Evolutionary conservation across 2,888 invertebrate species (phyloP).

Genomic region (Micoletzkya japonica): DNA sequence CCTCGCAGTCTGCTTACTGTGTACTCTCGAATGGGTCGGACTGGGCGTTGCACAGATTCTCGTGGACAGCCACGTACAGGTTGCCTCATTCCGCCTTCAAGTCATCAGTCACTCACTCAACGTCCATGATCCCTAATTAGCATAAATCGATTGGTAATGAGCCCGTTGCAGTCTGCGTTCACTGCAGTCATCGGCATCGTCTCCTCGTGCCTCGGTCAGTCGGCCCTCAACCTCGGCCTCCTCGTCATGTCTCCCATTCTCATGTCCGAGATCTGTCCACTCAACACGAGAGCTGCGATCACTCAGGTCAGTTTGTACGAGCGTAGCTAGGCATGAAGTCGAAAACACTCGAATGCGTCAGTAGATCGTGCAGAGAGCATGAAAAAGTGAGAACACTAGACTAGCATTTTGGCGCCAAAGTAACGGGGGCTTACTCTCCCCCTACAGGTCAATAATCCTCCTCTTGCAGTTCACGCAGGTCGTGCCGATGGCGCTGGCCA

Average conservation of each 20-base stretch:
- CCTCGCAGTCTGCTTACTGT: conserved; percentile 44
- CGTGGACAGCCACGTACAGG: conserved; percentile 37
- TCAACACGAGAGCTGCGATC: conserved; percentile 50
- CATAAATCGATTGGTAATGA: neutral
- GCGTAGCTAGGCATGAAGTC: too few relatives aligned
- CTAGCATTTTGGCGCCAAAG: too few relatives aligned
- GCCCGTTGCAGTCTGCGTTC: conserved; percentile 13
- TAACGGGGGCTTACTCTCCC: too few relatives aligned
- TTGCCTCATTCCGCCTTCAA: neutral
- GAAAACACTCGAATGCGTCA: too few relatives aligned
- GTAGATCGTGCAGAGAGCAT: too few relatives aligned
- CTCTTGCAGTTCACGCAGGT: conserved; percentile 50
- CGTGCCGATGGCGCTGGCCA: conserved; percentile 50
- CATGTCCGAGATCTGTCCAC: conserved; percentile 55
- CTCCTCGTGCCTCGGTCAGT: conserved; percentile 38
- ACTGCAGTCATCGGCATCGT: conserved; percentile 23
- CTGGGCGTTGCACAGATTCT: conserved; percentile 44
- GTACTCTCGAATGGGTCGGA: conserved; percentile 49
- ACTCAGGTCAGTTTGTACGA: too few relatives aligned
- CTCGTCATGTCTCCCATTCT: conserved; percentile 55
- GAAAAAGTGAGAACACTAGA: too few relatives aligned
- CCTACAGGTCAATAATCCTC: neutral
- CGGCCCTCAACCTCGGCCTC: conserved; percentile 52
- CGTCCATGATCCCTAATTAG: too few relatives aligned
- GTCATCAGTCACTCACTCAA: neutral